These are phyloP conservation scores for Dromococcyx pavoninus DNA, from an alignment of 2,797 vertebrate genomes.

Conservation along the genomic window DNA sequence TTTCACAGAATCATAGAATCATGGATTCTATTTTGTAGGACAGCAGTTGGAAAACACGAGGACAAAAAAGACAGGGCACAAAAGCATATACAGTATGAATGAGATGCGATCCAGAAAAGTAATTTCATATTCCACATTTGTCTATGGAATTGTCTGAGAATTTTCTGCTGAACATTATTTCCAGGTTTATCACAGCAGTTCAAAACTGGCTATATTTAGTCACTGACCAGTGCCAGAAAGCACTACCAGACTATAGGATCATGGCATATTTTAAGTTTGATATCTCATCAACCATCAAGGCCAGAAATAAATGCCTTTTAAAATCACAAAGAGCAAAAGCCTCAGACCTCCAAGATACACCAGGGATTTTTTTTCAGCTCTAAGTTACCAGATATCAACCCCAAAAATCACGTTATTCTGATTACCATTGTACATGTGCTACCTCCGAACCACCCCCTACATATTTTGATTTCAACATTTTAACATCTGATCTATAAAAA, in stretches of 20 bases:
- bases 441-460: background rate
- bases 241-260: constrained; percentile 59
- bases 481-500: constrained; percentile 32
- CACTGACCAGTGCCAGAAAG: constrained; percentile 47
- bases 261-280: constrained; percentile 61
- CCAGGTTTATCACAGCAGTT: constrained; percentile 42
- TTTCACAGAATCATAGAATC: background rate
- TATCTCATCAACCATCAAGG: constrained; percentile 40
- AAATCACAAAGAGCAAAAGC: constrained; percentile 29
- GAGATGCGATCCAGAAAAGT: constrained; percentile 17
- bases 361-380: background rate
- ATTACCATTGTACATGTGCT: background rate
- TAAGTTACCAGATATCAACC: background rate
- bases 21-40: background rate
- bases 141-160: constrained; percentile 65
- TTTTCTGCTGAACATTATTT: constrained; percentile 56
- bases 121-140: constrained; percentile 41
- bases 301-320: constrained; percentile 58
- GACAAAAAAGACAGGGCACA: constrained; percentile 4
- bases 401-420: constrained; percentile 16
- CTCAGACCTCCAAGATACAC: background rate
- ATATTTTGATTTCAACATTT: constrained; percentile 51
- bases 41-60: background rate
- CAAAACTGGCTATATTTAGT: constrained; percentile 59
- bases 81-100: background rate